Conservation (phyloP, 2,113 vertebrate species). For the Scomber scombrus region DNA sequence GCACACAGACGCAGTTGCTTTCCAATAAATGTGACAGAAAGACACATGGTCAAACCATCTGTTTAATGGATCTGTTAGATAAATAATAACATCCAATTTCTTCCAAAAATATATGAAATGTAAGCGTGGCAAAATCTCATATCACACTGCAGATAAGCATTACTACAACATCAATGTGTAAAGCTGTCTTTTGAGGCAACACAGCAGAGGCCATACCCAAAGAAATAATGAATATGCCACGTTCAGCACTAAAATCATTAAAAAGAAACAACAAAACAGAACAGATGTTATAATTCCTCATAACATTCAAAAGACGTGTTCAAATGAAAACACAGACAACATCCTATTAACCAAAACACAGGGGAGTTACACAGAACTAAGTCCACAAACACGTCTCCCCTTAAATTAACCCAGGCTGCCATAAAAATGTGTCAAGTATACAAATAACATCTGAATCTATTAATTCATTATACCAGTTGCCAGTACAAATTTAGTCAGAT, state of each 20-base stretch:
- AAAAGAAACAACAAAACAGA: neutral
- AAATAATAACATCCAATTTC: neutral
- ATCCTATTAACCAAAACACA: too few relatives aligned
- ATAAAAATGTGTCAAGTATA: too few relatives aligned
- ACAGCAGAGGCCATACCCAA: neutral
- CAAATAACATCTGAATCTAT: too few relatives aligned
- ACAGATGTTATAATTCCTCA: too few relatives aligned
- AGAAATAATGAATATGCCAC: neutral
- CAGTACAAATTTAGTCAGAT: too few relatives aligned
- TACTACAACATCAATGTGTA: neutral
- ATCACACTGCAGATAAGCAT: too few relatives aligned
- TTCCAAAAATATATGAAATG: neutral
- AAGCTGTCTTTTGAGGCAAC: neutral
- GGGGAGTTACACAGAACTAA: too few relatives aligned
- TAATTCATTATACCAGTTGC: too few relatives aligned
- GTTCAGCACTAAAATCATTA: neutral
- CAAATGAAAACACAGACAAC: too few relatives aligned
- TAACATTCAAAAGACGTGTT: too few relatives aligned
- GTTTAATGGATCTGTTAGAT: neutral
- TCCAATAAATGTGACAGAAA: neutral
- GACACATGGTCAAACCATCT: conserved; percentile 1
- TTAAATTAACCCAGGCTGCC: too few relatives aligned
- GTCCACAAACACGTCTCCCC: too few relatives aligned
- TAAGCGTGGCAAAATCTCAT: neutral
- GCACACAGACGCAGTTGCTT: conserved; percentile 10